Percentiles rank a stretch among this genome's conserved stretches.
Conservation (phyloP, 2,888 invertebrate genomes). For the Margaritifera margaritifera region DNA sequence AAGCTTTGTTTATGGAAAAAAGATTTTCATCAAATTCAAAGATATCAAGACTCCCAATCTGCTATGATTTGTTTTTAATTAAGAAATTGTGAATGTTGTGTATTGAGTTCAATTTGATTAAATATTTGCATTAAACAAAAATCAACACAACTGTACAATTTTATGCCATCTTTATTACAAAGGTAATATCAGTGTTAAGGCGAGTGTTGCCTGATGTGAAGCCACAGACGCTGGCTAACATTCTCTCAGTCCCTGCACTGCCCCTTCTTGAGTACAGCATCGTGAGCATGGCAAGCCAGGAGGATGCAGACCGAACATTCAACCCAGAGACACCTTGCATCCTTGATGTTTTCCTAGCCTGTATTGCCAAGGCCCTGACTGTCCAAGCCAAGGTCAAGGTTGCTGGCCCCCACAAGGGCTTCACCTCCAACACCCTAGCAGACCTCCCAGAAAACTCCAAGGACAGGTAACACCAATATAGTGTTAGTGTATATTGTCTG, state of each 20-base stretch:
- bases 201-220: constrained; percentile 92
- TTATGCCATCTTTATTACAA: background rate
- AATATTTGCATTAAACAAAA: too few species aligned
- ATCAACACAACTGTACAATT: too few species aligned
- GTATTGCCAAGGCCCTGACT: constrained; percentile 91
- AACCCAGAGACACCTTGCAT: constrained; percentile 79
- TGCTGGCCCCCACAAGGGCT: constrained; percentile 73
- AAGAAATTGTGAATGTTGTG: too few species aligned
- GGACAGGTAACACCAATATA: constrained; percentile 19
- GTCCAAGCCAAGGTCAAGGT: constrained; percentile 89
- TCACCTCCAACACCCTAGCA: constrained; percentile 78
- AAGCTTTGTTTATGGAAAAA: too few species aligned
- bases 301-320: constrained; percentile 60
- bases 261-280: constrained; percentile 86
- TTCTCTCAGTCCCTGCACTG: constrained; percentile 82
- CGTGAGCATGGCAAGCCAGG: constrained; percentile 75
- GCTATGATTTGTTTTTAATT: too few species aligned
- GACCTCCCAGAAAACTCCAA: constrained; percentile 53
- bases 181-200: constrained; percentile 88
- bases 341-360: constrained; percentile 90
- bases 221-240: constrained; percentile 86
- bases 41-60: too few species aligned
- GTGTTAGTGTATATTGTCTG: background rate
- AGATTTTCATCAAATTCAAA: too few species aligned
- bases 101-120: too few species aligned